These are phyloP conservation scores for Tetramorium alpestre DNA, from an alignment of 1,140 invertebrate species.

Conservation along the genomic window DNA sequence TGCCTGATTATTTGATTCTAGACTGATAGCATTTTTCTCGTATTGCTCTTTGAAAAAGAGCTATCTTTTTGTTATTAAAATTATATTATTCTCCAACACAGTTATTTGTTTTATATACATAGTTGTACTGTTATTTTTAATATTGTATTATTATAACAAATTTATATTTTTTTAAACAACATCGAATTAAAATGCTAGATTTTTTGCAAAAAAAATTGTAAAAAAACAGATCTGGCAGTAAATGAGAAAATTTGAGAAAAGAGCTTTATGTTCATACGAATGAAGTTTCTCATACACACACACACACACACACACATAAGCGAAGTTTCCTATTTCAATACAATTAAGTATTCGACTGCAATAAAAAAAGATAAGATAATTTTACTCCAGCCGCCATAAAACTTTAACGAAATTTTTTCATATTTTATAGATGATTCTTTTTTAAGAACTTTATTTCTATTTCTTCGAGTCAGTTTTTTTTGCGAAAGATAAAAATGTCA, in stretches of 20 bases:
- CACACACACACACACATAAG: not conserved
- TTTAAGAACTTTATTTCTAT: not conserved
- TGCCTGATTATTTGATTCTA: conserved; percentile 46
- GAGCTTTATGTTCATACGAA: not conserved
- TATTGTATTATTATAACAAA: not conserved
- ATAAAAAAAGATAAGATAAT: not conserved
- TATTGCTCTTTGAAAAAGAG: not conserved
- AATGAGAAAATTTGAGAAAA: not conserved
- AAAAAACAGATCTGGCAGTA: not conserved
- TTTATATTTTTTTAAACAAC: not conserved
- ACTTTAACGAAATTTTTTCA: not conserved
- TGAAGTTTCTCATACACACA: no score
- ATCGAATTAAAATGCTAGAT: not conserved
- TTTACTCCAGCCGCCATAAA: not conserved
- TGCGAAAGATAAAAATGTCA: not conserved
- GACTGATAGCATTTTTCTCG: not conserved
- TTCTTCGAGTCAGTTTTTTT: not conserved
- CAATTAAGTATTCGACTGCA: not conserved
- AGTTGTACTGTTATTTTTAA: not conserved
- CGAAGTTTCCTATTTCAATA: not conserved
- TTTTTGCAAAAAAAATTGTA: not conserved
- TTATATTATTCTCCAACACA: not conserved
- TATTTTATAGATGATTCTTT: not conserved
- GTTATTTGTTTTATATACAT: not conserved
- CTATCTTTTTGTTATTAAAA: not conserved